These are phyloP conservation scores for Drosophila teissieri DNA, from an alignment of 1,140 invertebrate species.

Conservation along the genomic window DNA sequence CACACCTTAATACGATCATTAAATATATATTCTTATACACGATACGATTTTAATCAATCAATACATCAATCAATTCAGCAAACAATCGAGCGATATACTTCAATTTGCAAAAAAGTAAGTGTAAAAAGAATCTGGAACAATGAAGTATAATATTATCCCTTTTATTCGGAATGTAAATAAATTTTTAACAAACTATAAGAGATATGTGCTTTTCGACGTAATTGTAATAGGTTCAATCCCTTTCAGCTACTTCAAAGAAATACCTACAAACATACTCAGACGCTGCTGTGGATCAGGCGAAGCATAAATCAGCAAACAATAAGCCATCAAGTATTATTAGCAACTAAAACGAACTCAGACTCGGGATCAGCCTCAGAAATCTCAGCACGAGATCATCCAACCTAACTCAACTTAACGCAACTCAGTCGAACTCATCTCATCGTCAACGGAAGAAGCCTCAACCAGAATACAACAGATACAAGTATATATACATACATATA, in stretches of 20 bases:
- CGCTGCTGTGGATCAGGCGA: slow-evolving; percentile 53
- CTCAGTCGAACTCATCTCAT: slow-evolving; percentile 48
- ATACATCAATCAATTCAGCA: slow-evolving; percentile 70
- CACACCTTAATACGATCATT: slow-evolving; percentile 34
- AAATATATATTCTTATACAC: slow-evolving; percentile 61
- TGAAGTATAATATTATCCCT: too few relatives aligned
- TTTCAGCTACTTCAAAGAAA: slow-evolving; percentile 64
- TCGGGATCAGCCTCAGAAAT: slow-evolving; percentile 24
- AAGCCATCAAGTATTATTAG: slow-evolving; percentile 75
- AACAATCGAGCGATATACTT: slow-evolving; percentile 54
- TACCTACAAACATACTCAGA: slow-evolving; percentile 68
- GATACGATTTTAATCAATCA: slow-evolving; percentile 67
- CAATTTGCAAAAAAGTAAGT: slow-evolving; percentile 52
- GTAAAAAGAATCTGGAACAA: too few relatives aligned
- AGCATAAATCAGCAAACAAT: slow-evolving; percentile 31
- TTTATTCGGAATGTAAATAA: too few relatives aligned
- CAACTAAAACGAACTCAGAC: slow-evolving; percentile 44
- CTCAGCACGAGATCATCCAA: slow-evolving; percentile 13
- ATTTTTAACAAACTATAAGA: background rate
- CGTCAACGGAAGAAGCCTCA: slow-evolving; percentile 53
- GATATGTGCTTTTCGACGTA: background rate
- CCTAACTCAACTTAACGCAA: slow-evolving; percentile 35
- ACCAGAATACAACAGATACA: slow-evolving; percentile 29
- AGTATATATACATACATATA: background rate
- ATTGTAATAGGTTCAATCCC: background rate